Evolutionary conservation across 2,113 vertebrate species (phyloP).

Genomic region (Onychostruthus taczanowskii): DNA sequence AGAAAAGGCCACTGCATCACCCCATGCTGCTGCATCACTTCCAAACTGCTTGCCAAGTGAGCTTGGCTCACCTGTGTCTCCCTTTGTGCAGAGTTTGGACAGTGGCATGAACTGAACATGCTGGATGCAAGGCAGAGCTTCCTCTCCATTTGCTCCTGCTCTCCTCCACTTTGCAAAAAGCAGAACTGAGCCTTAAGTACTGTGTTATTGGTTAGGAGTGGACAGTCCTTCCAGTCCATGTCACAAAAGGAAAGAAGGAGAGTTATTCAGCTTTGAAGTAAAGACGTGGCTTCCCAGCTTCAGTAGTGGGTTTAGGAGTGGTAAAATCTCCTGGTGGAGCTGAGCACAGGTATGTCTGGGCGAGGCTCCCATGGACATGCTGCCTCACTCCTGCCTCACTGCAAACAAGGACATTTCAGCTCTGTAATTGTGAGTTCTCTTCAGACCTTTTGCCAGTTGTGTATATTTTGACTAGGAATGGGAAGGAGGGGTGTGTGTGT

Average conservation of each 20-base stretch:
- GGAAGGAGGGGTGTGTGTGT: not conserved
- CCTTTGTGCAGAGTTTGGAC: not conserved
- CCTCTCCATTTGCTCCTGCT: not conserved
- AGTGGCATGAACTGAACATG: fast-evolving
- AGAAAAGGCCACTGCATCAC: not conserved
- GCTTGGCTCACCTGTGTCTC: not conserved
- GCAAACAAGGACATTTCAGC: not conserved
- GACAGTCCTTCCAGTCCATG: not conserved
- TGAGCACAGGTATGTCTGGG: not conserved
- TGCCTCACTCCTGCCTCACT: not conserved
- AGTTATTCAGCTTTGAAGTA: not conserved
- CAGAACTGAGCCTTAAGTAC: not conserved
- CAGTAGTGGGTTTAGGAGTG: not conserved
- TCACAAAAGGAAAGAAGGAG: not conserved
- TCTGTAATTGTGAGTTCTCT: not conserved
- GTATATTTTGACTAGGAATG: not conserved
- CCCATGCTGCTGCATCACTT: fast-evolving
- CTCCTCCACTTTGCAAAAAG: not conserved
- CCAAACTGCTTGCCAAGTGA: not conserved
- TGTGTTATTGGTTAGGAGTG: not conserved
- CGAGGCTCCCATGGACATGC: not conserved
- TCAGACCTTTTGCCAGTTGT: not conserved
- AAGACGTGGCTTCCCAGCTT: not conserved
- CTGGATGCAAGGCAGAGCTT: not conserved
- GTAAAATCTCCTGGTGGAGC: not conserved